These are phyloP conservation scores for Melitaea cinxia DNA, from an alignment of 1,140 invertebrate species.

Conservation along the genomic window DNA sequence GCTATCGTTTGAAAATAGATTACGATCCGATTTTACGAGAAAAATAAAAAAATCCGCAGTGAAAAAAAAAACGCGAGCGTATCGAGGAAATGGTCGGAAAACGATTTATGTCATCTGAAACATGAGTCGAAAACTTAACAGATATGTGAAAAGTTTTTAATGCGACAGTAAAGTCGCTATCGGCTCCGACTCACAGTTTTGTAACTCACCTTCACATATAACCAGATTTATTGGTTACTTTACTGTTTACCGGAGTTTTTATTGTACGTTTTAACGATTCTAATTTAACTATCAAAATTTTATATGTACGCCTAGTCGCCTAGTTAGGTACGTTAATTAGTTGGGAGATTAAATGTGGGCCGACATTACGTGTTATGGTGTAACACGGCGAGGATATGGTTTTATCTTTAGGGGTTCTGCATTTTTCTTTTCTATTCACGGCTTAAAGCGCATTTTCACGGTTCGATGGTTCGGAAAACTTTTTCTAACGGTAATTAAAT, in stretches of 20 bases:
- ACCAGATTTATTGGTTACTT: slow-evolving; percentile 61
- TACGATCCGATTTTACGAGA: neutral
- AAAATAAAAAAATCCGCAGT: neutral
- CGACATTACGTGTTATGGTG: slow-evolving; percentile 25
- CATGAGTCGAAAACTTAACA: slow-evolving; percentile 29
- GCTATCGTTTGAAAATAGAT: too few relatives aligned
- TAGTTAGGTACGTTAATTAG: slow-evolving; percentile 72
- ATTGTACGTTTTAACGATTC: slow-evolving; percentile 67
- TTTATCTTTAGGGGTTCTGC: slow-evolving; percentile 37
- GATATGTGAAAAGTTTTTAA: slow-evolving; percentile 40
- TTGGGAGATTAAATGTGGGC: slow-evolving; percentile 53
- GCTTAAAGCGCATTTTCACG: neutral
- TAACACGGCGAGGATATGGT: slow-evolving; percentile 20
- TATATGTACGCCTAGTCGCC: slow-evolving; percentile 50
- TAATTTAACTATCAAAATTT: slow-evolving; percentile 61
- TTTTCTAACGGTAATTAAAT: neutral
- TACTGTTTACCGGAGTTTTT: slow-evolving; percentile 56
- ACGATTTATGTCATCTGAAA: slow-evolving; percentile 1
- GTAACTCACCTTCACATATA: slow-evolving; percentile 39
- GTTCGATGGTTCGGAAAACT: slow-evolving; percentile 5
- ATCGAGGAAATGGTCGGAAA: neutral
- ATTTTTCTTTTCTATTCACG: slow-evolving; percentile 1
- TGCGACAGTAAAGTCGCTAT: slow-evolving; percentile 41
- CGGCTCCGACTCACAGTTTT: slow-evolving; percentile 16
- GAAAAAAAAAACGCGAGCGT: neutral